A percentile compares a stretch with the other conserved stretches of the same genome.
Evolutionary conservation across 2,113 vertebrate species (phyloP).

Genomic region (Suricata suricatta): DNA sequence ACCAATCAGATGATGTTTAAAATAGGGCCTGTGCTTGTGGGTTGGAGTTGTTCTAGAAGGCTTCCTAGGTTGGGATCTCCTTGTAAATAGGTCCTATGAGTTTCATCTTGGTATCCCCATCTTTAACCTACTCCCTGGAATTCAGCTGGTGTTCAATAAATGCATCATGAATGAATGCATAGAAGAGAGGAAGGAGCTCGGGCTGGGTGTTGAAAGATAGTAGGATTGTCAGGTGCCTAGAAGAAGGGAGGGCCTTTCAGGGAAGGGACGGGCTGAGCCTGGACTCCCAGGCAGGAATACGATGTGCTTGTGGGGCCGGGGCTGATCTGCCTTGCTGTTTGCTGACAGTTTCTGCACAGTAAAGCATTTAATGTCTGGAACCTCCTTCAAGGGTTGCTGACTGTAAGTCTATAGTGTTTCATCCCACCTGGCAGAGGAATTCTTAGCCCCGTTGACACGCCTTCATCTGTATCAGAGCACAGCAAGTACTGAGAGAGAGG

Average conservation of each 20-base stretch:
- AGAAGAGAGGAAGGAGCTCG: background rate
- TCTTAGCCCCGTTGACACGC: background rate
- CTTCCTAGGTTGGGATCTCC: background rate
- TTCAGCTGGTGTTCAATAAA: background rate
- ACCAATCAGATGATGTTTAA: background rate
- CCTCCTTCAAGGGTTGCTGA: background rate
- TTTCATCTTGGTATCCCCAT: background rate
- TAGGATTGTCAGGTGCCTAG: background rate
- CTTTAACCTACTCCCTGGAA: background rate
- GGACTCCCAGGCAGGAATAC: background rate
- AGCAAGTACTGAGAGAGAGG: background rate
- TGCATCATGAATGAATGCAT: background rate
- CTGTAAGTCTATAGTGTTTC: background rate
- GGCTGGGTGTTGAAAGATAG: background rate
- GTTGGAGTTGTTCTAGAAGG: background rate
- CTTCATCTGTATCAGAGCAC: background rate
- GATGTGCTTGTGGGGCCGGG: accelerated
- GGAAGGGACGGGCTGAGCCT: background rate
- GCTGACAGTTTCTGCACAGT: background rate
- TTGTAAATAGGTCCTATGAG: background rate
- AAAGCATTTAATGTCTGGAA: background rate
- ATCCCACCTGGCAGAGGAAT: background rate
- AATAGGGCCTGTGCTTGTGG: background rate
- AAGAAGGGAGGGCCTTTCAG: background rate
- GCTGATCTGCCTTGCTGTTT: background rate